These are phyloP conservation scores for Melieria omissa DNA, from an alignment of 2,888 invertebrate species.

Conservation along the genomic window DNA sequence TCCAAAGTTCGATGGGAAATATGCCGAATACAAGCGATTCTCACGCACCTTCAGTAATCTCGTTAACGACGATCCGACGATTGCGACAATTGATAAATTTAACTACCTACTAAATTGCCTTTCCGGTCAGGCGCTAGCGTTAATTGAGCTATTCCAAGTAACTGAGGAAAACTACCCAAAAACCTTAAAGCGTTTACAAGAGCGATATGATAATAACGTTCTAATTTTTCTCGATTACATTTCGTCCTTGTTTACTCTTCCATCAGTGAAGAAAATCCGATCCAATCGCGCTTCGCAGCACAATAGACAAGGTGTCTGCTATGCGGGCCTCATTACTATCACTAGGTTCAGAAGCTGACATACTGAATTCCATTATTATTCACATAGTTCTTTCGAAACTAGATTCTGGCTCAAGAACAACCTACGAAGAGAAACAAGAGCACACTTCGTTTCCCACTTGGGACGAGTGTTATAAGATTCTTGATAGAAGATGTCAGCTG, in stretches of 20 bases:
- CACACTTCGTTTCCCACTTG: constrained; percentile 2
- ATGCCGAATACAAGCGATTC: constrained; percentile 24
- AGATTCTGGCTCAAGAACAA: constrained; percentile 3
- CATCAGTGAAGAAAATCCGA: constrained; percentile 3
- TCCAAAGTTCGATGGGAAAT: constrained; percentile 20
- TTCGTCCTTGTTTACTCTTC: constrained; percentile 11
- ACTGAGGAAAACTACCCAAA: constrained; percentile 36
- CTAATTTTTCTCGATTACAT: constrained; percentile 22
- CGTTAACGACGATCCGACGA: constrained; percentile 15
- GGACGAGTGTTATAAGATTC: constrained; percentile 12
- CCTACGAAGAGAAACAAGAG: constrained; percentile 5
- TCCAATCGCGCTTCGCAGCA: constrained; percentile 6
- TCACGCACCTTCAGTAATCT: constrained; percentile 11
- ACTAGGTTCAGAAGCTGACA: constrained; percentile 6
- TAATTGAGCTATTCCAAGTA: constrained; percentile 28
- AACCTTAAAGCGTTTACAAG: constrained; percentile 11
- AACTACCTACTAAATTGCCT: constrained; percentile 30
- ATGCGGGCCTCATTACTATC: constrained; percentile 14
- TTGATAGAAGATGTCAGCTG: background rate
- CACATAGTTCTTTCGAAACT: constrained; percentile 11
- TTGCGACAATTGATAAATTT: constrained; percentile 23
- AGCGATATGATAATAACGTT: constrained; percentile 20
- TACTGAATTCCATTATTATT: constrained; percentile 20
- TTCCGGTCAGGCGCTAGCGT: constrained; percentile 29
- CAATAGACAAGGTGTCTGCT: constrained; percentile 16